These are phyloP conservation scores for Mycteria americana DNA, from an alignment of 2,797 vertebrate species.

Conservation along the genomic window DNA sequence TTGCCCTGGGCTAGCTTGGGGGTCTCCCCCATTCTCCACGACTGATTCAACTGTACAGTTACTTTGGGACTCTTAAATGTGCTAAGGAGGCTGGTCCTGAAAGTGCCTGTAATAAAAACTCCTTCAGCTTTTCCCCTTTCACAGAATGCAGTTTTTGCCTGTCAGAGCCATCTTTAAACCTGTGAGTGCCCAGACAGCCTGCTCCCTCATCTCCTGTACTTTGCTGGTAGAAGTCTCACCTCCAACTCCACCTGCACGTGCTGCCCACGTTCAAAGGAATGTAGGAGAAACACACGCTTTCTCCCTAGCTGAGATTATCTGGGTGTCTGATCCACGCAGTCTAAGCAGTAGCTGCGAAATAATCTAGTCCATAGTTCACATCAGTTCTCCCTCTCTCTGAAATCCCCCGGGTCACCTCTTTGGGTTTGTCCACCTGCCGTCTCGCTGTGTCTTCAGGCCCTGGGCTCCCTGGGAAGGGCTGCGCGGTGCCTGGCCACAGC, in stretches of 20 bases:
- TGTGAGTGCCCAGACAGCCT: background rate
- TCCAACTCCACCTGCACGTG: background rate
- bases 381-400: background rate
- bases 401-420: background rate
- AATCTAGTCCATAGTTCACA: background rate
- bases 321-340: background rate
- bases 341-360: background rate
- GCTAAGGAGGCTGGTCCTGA: constrained; percentile 48
- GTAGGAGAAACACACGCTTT: background rate
- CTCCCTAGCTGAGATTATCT: background rate
- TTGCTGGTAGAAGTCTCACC: constrained; percentile 41
- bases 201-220: background rate
- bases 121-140: constrained; percentile 10
- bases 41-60: constrained; percentile 13
- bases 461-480: background rate
- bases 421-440: background rate
- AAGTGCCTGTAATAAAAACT: constrained; percentile 10
- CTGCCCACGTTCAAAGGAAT: background rate
- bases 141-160: background rate
- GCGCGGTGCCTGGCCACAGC: accelerated
- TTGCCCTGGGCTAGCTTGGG: background rate
- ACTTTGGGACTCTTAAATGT: constrained; percentile 20
- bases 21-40: background rate
- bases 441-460: background rate
- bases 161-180: background rate